A percentile compares a stretch with the other conserved stretches of the same genome.
These are phyloP conservation scores for Papilio aristodemus DNA, from an alignment of 1,140 invertebrate species.

Conservation along the genomic window DNA sequence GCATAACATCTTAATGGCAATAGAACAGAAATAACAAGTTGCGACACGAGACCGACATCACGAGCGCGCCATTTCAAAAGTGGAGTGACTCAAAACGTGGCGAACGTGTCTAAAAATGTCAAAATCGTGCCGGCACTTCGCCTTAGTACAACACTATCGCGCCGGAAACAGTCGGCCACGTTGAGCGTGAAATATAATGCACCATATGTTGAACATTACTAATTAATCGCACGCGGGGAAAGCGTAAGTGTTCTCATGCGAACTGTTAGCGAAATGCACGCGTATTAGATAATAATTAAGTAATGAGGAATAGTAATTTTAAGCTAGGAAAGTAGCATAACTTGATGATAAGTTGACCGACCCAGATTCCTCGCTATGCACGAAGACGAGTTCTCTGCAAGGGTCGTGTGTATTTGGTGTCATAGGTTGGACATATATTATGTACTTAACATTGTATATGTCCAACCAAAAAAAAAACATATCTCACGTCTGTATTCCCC, in stretches of 20 bases:
- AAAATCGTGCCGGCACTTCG: constrained; percentile 64
- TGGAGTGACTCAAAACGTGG: constrained; percentile 54
- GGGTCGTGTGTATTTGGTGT: not conserved
- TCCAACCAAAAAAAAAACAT: too few species aligned
- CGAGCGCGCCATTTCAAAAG: constrained; percentile 61
- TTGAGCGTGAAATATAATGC: constrained; percentile 66
- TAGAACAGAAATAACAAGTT: constrained; percentile 40
- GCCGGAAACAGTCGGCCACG: constrained; percentile 52
- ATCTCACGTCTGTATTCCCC: too few species aligned
- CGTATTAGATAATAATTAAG: constrained; percentile 62
- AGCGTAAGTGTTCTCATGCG: constrained; percentile 71
- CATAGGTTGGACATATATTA: too few species aligned
- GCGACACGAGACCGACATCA: constrained; percentile 46
- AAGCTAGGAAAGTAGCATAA: not conserved
- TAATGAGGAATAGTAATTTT: constrained; percentile 44
- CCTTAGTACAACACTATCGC: constrained; percentile 48
- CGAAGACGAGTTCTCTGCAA: not conserved
- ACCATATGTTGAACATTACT: constrained; percentile 62
- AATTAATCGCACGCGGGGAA: constrained; percentile 64
- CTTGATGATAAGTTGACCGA: not conserved
- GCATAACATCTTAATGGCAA: constrained; percentile 13
- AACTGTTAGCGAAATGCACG: constrained; percentile 49
- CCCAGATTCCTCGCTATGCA: not conserved
- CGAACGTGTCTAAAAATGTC: constrained; percentile 67
- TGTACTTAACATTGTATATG: too few species aligned